Percentiles rank a stretch among this genome's conserved stretches.
phyloP scores from a whole-genome alignment of 2,113 vertebrate genomes.

The Tragelaphus scriptus region DNA sequence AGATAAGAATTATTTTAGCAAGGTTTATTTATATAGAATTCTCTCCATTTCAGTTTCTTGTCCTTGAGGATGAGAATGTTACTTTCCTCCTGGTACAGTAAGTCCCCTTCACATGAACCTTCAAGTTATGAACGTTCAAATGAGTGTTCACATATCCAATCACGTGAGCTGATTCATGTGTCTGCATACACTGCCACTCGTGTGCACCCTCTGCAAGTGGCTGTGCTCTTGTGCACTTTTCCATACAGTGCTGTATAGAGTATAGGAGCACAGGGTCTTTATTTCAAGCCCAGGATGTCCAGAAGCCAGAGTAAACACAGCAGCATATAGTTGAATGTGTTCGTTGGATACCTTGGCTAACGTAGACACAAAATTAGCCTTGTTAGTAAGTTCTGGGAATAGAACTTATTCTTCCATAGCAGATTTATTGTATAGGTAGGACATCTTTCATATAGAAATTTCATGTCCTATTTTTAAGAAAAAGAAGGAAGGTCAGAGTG shows the following conservation, averaged over 20 bases:
- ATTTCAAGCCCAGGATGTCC: background rate
- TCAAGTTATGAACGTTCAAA: background rate
- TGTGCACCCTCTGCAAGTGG: fast-evolving
- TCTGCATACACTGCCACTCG: background rate
- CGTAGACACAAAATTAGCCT: background rate
- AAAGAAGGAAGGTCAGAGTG: background rate
- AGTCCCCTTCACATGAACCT: background rate
- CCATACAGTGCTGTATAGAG: fast-evolving
- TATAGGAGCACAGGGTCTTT: fast-evolving
- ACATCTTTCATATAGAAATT: background rate
- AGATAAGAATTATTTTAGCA: background rate
- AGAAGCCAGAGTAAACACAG: background rate
- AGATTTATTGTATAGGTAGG: background rate
- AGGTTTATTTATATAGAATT: background rate
- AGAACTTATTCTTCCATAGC: no score
- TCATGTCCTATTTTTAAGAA: background rate
- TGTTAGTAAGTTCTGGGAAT: no score
- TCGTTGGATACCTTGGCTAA: background rate
- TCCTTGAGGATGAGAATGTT: background rate
- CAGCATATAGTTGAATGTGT: background rate
- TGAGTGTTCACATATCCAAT: fast-evolving
- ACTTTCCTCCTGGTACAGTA: background rate
- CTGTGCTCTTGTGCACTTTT: background rate
- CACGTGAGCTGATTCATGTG: background rate
- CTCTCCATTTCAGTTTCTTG: background rate